These are phyloP conservation scores for Cetonia aurata DNA, from an alignment of 2,888 invertebrate genomes.

Conservation along the genomic window DNA sequence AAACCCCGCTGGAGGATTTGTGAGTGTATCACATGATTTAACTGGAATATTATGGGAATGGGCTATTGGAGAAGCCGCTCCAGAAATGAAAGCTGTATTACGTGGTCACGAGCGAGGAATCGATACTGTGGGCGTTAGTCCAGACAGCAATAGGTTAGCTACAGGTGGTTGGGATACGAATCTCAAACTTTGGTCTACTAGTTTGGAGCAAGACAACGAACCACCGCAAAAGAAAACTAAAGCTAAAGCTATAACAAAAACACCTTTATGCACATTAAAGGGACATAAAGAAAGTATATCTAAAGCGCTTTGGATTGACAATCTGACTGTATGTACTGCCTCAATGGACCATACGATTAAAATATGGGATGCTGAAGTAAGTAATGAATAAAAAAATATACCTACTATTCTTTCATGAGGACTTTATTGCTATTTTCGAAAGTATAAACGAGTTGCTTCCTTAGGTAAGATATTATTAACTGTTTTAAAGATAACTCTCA, in stretches of 20 bases:
- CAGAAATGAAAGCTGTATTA: slow-evolving; percentile 79
- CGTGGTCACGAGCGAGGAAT: slow-evolving; percentile 94
- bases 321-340: slow-evolving; percentile 82
- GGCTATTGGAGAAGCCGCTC: slow-evolving; percentile 79
- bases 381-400: not conserved
- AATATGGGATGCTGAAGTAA: slow-evolving; percentile 89
- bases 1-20: slow-evolving; percentile 67
- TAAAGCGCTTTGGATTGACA: slow-evolving; percentile 86
- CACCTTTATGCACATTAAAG: slow-evolving; percentile 87
- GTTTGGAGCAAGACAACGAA: slow-evolving; percentile 59
- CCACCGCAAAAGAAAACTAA: slow-evolving; percentile 61
- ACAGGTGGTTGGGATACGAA: slow-evolving; percentile 95
- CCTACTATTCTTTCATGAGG: no score
- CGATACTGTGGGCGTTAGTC: slow-evolving; percentile 86
- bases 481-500: no score
- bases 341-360: slow-evolving; percentile 97
- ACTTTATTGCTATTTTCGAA: no score
- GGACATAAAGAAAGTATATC: slow-evolving; percentile 95
- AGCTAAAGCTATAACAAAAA: slow-evolving; percentile 67
- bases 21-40: slow-evolving; percentile 93
- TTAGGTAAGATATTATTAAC: no score
- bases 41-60: slow-evolving; percentile 92
- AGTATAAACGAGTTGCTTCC: no score
- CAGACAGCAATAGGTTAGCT: slow-evolving; percentile 75
- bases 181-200: slow-evolving; percentile 89